Base-by-base conservation (phyloP, 2,113 vertebrate species). In the Tauraco erythrolophus region DNA sequence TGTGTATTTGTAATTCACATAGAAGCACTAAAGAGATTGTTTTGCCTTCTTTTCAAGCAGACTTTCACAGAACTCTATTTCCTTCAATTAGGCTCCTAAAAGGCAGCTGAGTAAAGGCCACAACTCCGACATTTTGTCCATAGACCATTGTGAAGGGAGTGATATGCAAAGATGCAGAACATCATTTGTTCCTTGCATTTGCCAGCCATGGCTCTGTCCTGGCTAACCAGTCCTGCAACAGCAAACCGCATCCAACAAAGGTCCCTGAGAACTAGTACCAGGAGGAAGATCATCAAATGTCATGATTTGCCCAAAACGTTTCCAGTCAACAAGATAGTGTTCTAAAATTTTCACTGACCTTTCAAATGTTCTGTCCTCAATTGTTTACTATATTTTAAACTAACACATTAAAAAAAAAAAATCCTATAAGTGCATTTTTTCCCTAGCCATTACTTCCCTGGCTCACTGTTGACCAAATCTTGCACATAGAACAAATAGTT, bases 401-500 rank as follows among this genome's bases (percentile, higher is more conserved):
- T 33, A 43, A 57, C 7, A 43, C 6, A 54, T 11, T 14, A 18
- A 35, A 72, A 48, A 66, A 46, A 53, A 58, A 30, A 1, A 87
- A 75, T 21, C 22, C 13, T 41, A 18, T 77, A 39, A 48, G 11
- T 33, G 39, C 0, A 0, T 19, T 88, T 82, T 27, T 8, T 5
- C 12, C 6, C 14, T 21, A 60, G 22, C 12, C 27, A 76, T 88
- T 43, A 6, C 50, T 68, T 41, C 46, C 11, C 4, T 64, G 28
- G 45, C 68, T 35, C 39, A 56, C 41, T 71, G 53, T 70, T 60
- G 50, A 69, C 53, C 10, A 75, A 89, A 56, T 62, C 14, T 66
- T 69, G 46, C 51, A 77, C 31, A 28, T 15, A 53, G 68, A 76
- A 74, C 22, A 90, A 96, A 97, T 7, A 94, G 86, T 92, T 91